These are phyloP conservation scores for Eupithecia vulgata DNA, from an alignment of 2,888 invertebrate species.

Conservation along the genomic window DNA sequence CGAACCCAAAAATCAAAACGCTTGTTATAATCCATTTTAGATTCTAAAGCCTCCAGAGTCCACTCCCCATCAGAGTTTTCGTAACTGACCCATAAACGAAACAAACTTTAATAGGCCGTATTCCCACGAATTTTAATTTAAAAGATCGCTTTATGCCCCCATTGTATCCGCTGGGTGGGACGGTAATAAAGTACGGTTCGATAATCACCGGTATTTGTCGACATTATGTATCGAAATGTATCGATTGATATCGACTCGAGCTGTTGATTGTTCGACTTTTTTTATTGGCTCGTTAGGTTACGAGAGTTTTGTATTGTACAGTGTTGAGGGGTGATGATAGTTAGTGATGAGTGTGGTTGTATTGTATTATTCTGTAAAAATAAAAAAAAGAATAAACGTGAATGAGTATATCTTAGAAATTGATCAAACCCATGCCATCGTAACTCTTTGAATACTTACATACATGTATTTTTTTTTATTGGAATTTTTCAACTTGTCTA, in stretches of 20 bases:
- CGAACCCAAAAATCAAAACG: neutral
- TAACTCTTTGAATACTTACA: neutral
- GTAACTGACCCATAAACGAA: constrained; percentile 47
- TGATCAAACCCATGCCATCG: neutral
- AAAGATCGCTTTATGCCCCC: constrained; percentile 43
- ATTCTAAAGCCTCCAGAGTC: neutral
- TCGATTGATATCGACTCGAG: constrained; percentile 43
- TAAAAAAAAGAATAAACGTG: neutral
- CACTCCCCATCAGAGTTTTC: constrained; percentile 31
- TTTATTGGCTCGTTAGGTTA: constrained; percentile 33
- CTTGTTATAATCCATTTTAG: neutral
- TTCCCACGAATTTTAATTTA: constrained; percentile 61
- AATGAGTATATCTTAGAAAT: neutral
- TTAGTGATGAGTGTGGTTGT: neutral
- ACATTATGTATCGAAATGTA: constrained; percentile 45
- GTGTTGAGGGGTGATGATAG: neutral
- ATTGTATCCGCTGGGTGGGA: constrained; percentile 53
- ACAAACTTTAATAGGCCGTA: constrained; percentile 47
- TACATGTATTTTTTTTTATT: neutral
- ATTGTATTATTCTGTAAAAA: neutral
- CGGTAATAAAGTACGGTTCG: constrained; percentile 63
- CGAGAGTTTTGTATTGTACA: constrained; percentile 10
- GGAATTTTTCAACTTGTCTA: neutral
- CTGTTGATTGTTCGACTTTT: constrained; percentile 45
- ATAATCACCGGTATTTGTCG: constrained; percentile 55